Percentiles rank a stretch among this genome's conserved stretches.
These are phyloP conservation scores for Elgaria multicarinata DNA, from an alignment of 2,113 vertebrate species.

Conservation along the genomic window DNA sequence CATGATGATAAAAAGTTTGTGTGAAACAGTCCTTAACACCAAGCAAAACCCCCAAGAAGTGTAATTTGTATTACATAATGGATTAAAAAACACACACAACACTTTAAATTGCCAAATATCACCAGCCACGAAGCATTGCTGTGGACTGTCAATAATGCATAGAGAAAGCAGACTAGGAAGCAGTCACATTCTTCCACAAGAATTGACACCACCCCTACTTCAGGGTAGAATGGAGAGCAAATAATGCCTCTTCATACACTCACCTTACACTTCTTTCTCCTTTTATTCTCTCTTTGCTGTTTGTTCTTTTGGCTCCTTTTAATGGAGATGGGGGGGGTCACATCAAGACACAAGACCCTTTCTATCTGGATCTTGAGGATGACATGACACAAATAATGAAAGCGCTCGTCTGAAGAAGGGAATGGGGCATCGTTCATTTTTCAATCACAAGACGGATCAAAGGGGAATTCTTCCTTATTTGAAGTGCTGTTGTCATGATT, in stretches of 20 bases:
- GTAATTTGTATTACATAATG: background rate
- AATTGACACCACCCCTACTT: background rate
- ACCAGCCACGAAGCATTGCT: background rate
- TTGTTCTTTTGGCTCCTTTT: background rate
- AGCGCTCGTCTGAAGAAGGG: background rate
- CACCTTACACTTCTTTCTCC: background rate
- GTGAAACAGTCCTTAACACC: background rate
- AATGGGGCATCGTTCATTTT: background rate
- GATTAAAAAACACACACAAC: background rate
- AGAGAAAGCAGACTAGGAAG: background rate
- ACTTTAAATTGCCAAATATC: background rate
- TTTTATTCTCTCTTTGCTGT: background rate
- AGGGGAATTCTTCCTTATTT: background rate
- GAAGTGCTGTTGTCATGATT: background rate
- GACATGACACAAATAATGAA: background rate
- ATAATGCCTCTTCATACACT: background rate
- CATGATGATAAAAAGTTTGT: background rate
- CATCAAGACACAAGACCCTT: background rate
- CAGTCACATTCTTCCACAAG: background rate
- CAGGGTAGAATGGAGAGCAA: background rate
- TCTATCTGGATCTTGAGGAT: background rate
- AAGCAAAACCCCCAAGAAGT: background rate
- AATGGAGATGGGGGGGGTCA: background rate
- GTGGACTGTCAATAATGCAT: background rate
- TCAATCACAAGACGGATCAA: background rate